These are phyloP conservation scores for Echinarachnius parma DNA, from an alignment of 53 echinoderm and acorn worm genomes.

Conservation along the genomic window DNA sequence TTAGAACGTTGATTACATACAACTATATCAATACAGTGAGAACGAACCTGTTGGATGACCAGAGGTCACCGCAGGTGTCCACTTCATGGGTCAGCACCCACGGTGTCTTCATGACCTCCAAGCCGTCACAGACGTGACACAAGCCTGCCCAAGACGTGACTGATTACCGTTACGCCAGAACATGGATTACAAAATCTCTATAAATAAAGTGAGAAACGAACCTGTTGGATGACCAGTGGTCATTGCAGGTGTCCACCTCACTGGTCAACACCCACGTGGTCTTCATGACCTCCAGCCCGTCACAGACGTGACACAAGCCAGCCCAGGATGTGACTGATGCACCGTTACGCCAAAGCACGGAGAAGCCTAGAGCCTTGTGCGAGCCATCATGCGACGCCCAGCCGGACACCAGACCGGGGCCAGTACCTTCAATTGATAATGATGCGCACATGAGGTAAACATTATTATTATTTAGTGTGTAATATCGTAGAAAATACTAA, in stretches of 20 bases:
- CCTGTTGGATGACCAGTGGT: constrained; percentile 65
- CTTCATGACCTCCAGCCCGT: constrained; percentile 55
- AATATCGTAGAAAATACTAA: too few relatives aligned
- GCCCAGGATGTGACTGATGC: constrained; percentile 63
- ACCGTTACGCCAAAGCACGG: constrained; percentile 63
- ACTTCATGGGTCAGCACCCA: constrained; percentile 58
- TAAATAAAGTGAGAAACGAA: too few relatives aligned
- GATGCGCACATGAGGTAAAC: neutral
- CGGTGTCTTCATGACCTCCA: constrained; percentile 59
- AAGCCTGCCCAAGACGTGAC: constrained; percentile 67
- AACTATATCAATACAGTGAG: too few relatives aligned
- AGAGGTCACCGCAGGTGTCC: constrained; percentile 51
- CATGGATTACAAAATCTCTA: too few relatives aligned
- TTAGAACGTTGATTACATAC: too few relatives aligned
- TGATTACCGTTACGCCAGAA: constrained; percentile 56
- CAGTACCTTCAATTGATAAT: constrained; percentile 47
- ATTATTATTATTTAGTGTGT: neutral
- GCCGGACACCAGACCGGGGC: constrained; percentile 36
- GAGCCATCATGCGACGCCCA: constrained; percentile 36
- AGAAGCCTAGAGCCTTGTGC: constrained; percentile 41
- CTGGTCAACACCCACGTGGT: constrained; percentile 68
- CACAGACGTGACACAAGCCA: constrained; percentile 57
- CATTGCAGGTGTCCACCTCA: constrained; percentile 46
- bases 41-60: constrained; percentile 63
- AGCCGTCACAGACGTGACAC: constrained; percentile 54